Evolutionary conservation across 1,140 invertebrate genomes (phyloP), one percentile per base, ranked within the genome.

Genomic region (Oscheius sp.): DNA sequence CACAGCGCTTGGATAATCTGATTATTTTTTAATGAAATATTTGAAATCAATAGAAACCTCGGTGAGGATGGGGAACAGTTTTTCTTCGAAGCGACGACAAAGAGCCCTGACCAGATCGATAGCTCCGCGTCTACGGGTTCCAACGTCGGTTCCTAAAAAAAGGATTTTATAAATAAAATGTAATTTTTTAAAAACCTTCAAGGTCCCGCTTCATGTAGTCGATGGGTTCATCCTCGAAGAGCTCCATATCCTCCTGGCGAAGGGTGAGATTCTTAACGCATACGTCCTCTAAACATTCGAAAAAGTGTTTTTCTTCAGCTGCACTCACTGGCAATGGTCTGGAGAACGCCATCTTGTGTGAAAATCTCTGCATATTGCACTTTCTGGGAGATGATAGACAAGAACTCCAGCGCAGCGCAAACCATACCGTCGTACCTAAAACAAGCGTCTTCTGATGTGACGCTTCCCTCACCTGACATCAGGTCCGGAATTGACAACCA

Each of bases 211-310:
- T 87, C 72, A 97, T 97, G 82, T 97, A 99, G 86, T 98, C 95
- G 84, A 98, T 94, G 0, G 95, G 92, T 85, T 97, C 97, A 82
- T 97, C 94, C 86, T 95, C 93, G 87, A 97, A 98, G 35, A 95
- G 84, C 86, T 98, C 95, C 85, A 93, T 91, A 87, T 98, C 95
- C 0, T 62, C 61, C 34, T 63, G 46, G 20, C 73, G 68, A n/a
- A 75, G 68, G 4, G 31, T 34, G 3, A 75, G 31, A 36, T 68
- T 64, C 38, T 64, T 34, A 3, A 75, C 64, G 26, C 58, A 66
- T 1, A 74, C 65, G 45, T 68, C 61, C 20, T 74, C 72, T 68
- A 49, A 20, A 68, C n/a, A 28, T 15, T 68, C 72, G 26, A 32
- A 15, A 67, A 55, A 61, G 18, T 18, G 18, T 15, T 64, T 13